Conservation (phyloP, 2,888 invertebrate genomes). For the Idaea straminata region DNA sequence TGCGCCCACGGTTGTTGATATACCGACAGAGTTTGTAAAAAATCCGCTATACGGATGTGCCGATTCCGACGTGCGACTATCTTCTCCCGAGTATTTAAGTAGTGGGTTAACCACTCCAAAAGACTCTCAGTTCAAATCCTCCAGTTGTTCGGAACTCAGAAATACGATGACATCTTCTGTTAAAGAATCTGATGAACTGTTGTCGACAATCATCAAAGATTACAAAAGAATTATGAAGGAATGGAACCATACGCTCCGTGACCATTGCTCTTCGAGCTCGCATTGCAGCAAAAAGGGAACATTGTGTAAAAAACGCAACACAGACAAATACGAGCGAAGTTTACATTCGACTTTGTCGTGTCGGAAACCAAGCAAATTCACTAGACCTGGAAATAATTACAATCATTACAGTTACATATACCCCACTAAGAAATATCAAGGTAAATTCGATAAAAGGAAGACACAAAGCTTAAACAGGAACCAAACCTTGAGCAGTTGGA, state of each 20-base stretch:
- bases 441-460: conserved; percentile 41
- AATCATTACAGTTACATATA: conserved; percentile 58
- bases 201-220: conserved; percentile 61
- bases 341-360: conserved; percentile 63
- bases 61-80: conserved; percentile 53
- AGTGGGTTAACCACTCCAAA: conserved; percentile 54
- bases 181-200: conserved; percentile 48
- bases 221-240: conserved; percentile 75
- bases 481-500: conserved; percentile 53
- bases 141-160: conserved; percentile 67
- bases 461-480: conserved; percentile 55
- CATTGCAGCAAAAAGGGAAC: conserved; percentile 50
- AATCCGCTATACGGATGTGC: conserved; percentile 69
- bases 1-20: conserved; percentile 60
- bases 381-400: conserved; percentile 42
- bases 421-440: conserved; percentile 40
- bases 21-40: conserved; percentile 58
- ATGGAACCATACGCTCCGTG: conserved; percentile 69
- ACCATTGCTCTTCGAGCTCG: conserved; percentile 58
- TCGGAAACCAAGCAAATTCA: conserved; percentile 52
- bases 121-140: conserved; percentile 65
- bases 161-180: conserved; percentile 54
- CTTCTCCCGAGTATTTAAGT: conserved; percentile 53
- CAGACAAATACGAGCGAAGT: conserved; percentile 58
- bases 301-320: conserved; percentile 51